Base-by-base conservation (phyloP, 2,888 invertebrate species). In the Rhyacophila evoluta region DNA sequence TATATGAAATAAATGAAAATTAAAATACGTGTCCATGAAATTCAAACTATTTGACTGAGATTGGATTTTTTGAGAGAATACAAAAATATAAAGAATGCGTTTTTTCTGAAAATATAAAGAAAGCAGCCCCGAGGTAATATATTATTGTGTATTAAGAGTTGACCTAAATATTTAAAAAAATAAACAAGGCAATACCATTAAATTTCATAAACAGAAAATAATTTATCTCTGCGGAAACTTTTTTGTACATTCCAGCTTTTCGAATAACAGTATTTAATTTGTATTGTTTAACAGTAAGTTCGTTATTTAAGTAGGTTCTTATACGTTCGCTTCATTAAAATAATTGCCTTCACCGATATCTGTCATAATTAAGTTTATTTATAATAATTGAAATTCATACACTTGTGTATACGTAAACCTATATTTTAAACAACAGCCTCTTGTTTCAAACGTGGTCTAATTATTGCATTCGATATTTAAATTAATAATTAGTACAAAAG, bases 151-250 rank as follows among this genome's bases (percentile, higher is more conserved):
- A 55, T 55, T 55, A 55, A 55, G 55, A 55, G 15, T 55, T 55
- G 55, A 55, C 55, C 55, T 19, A 55, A 55, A 55, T 55, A 55
- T 19, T 10, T 12, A 19, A 19, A 55, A 55, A 12, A 2, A 19
- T 55, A 55, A 55, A 55, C 55, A 55, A 55, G 19, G 19, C 25
- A 55, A 19, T 55, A 15, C 15, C 25, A 55, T 55, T 55, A 55
- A 25, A 55, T 55, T 55, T 25, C 55, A 55, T 55, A 55, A 8
- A 10, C 15, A 55, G 15, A n/a, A 55, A 55, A 33, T 6, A 33
- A 55, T 19, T 55, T 55, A 55, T 55, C 55, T 55, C 55, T 55
- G 19, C 55, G 19, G 55, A 55, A 55, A 55, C 15, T 55, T 55
- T 55, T 55, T 55, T 55, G 2, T 33, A 33, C 25, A 55, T 55